Conservation (phyloP, 2,113 vertebrate species). For the Rhea americana region DNA sequence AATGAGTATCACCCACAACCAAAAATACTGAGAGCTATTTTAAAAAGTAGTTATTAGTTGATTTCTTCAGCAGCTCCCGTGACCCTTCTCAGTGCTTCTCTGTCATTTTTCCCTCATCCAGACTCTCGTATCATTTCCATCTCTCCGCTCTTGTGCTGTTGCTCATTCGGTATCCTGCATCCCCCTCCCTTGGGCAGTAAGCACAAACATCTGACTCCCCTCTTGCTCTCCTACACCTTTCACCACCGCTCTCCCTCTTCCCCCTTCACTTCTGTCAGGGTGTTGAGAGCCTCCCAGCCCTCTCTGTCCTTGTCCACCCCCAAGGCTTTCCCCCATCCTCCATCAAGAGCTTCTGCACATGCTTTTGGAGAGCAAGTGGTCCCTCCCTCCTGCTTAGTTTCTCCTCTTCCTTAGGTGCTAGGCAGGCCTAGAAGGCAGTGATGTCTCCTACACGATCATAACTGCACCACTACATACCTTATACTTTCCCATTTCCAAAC, state of each 20-base stretch:
- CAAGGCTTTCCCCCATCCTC: too few species aligned
- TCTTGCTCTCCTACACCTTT: background rate
- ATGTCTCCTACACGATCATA: background rate
- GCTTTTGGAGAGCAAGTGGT: background rate
- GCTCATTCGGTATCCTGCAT: background rate
- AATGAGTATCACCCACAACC: background rate
- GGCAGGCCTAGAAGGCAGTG: background rate
- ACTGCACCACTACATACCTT: background rate
- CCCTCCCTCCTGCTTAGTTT: background rate
- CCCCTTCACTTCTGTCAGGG: too few species aligned
- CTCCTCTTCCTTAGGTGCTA: background rate
- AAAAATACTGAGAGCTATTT: background rate
- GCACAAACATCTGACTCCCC: too few species aligned
- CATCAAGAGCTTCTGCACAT: background rate
- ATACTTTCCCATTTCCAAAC: background rate
- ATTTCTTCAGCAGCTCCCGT: background rate
- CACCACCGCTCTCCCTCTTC: background rate
- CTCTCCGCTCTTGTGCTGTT: background rate
- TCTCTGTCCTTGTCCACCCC: background rate
- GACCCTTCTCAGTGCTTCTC: background rate
- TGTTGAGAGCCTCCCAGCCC: background rate
- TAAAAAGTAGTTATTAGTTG: background rate
- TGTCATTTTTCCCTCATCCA: too few species aligned
- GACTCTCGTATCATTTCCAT: background rate
- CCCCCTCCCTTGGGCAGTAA: background rate